phyloP scores from a whole-genome alignment of 2,888 invertebrate genomes.

The Abscondita cerata region DNA sequence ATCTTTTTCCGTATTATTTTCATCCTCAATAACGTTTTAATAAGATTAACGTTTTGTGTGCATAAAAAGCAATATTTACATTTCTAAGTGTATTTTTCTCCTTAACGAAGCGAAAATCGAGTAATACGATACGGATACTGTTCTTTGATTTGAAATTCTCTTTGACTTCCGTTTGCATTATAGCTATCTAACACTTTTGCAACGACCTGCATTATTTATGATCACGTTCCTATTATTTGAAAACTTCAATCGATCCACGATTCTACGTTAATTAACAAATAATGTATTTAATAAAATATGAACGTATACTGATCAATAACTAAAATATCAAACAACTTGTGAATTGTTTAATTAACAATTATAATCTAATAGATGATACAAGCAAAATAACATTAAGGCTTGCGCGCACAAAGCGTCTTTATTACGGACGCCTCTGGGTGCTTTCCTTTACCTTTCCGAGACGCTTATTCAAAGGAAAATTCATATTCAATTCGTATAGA shows the following conservation, averaged over 20 bases:
- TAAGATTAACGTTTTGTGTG: too few species aligned
- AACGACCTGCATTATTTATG: constrained; percentile 39
- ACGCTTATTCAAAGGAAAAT: constrained; percentile 42
- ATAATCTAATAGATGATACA: constrained; percentile 27
- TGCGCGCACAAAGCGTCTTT: constrained; percentile 20
- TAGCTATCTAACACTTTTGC: constrained; percentile 40
- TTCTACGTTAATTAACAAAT: neutral
- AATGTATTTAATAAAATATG: neutral
- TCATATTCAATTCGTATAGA: constrained; percentile 48
- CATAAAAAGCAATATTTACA: too few species aligned
- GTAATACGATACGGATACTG: neutral
- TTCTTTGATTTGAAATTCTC: constrained; percentile 42
- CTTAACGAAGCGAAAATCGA: constrained; percentile 27
- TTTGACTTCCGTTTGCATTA: constrained; percentile 41
- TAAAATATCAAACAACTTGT: constrained; percentile 34
- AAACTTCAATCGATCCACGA: neutral
- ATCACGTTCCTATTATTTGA: constrained; percentile 18
- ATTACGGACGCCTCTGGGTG: constrained; percentile 26
- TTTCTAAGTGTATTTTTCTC: constrained; percentile 16
- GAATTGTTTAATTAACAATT: constrained; percentile 33
- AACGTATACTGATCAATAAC: constrained; percentile 27
- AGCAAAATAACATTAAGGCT: constrained; percentile 16
- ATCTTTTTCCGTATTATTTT: neutral
- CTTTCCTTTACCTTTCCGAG: constrained; percentile 16
- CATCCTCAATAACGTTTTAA: too few species aligned